Evolutionary conservation across 2,888 invertebrate genomes (phyloP).

Genomic region (Rhynchonema sp.): DNA sequence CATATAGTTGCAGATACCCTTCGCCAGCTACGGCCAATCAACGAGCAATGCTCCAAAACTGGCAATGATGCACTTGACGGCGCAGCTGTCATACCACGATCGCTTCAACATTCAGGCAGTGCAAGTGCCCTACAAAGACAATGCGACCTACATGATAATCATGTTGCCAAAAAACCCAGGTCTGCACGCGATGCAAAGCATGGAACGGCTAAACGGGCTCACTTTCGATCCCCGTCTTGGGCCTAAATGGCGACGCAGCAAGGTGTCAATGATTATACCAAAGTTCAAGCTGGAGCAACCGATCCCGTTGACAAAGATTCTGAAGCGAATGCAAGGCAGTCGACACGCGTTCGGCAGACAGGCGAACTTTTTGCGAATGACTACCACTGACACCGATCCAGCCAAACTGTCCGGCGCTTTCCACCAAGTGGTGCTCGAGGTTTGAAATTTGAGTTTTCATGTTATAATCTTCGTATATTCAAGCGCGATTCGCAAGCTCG

Average conservation of each 20-base stretch:
- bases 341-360: not conserved
- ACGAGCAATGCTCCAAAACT: no score
- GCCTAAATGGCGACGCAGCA: not conserved
- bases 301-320: constrained; percentile 1
- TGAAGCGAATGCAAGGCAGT: constrained; percentile 2
- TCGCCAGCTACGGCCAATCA: no score
- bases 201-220: not conserved
- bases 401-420: constrained; percentile 5
- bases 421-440: constrained; percentile 6
- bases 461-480: no score
- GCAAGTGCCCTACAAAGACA: constrained; percentile 2
- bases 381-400: not conserved
- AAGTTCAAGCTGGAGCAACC: constrained; percentile 2
- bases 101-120: constrained; percentile 3
- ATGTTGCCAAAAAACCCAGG: constrained; percentile 4
- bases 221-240: no score
- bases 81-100: not conserved
- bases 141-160: not conserved
- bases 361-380: constrained; percentile 5
- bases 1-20: no score
- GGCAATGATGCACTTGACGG: no score
- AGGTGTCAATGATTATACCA: not conserved
- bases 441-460: not conserved
- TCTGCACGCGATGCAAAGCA: not conserved
- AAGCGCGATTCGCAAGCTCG: not conserved